Evolutionary conservation across 2,797 vertebrate genomes (phyloP), one percentile per base, ranked within the genome.

Genomic region (Acrocephalus scirpaceus): DNA sequence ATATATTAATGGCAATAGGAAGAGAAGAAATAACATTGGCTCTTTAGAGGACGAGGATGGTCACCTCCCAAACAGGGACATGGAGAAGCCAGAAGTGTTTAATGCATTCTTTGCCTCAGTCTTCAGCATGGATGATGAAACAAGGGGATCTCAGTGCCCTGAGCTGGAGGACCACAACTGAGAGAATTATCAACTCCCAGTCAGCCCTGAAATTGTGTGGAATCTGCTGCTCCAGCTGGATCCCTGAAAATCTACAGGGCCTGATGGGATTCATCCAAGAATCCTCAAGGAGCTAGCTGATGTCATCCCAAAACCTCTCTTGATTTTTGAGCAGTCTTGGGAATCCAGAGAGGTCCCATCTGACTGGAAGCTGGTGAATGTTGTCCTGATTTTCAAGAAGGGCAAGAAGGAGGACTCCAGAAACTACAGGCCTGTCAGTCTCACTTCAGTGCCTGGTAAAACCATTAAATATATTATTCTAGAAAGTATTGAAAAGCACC

Each of bases 21-120:
- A 60, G 40, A 53, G 13, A 27, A 53, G 58, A 65, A 83, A 65
- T 27, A 30, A 30, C 17, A 40, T 23, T 0, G 1, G 15, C 13
- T 13, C 0, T 0, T 40, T 65, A 27, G 30, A 72, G 21, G 26
- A 47, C 36, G 26, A 72, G 18, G 9, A 42, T 40, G 30, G 16
- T 72, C 38, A 14, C 38, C 9, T 47, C 15, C 11, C 45, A 83
- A 34, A 58, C 8, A 58, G 15, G 40, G 25, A 42, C 30, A 42
- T 7, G 26, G 30, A 65, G 18, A 72, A 51, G 11, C 20, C 25
- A 51, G 25, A 64, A 29, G 11, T 23, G 30, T 40, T 84, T 34
- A 51, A 78, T 42, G 18, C 4, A 17, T 72, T 58, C 16, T 78
- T 53, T 72, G 47, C 13, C 60, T 77, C 0, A 0, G 8, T 60